Conservation (phyloP, 2,797 vertebrate species). For the Eutrigla gurnardus region DNA sequence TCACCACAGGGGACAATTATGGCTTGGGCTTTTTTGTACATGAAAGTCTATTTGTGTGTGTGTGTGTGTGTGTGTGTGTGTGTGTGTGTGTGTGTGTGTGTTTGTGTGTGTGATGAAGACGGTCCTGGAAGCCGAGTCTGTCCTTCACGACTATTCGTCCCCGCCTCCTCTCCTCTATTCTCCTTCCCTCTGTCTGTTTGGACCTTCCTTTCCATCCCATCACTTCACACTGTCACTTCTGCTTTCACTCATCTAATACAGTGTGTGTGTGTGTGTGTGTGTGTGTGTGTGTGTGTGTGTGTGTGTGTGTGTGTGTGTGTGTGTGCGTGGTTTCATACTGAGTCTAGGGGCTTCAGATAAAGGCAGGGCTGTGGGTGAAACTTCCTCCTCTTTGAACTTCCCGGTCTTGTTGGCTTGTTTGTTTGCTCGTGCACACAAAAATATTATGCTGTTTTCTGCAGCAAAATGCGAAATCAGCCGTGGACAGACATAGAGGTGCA, state of each 20-base stretch:
- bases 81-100: slow-evolving; percentile 54
- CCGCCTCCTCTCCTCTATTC: slow-evolving; percentile 69
- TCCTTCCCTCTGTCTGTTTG: slow-evolving; percentile 74
- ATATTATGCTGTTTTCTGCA: neutral
- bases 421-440: slow-evolving; percentile 22
- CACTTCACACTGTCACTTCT: slow-evolving; percentile 79
- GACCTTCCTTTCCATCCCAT: slow-evolving; percentile 60
- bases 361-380: slow-evolving; percentile 44
- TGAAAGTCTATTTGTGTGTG: slow-evolving; percentile 42
- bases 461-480: neutral
- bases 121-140: slow-evolving; percentile 72
- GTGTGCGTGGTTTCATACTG: slow-evolving; percentile 60
- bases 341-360: slow-evolving; percentile 57
- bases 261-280: slow-evolving; percentile 24
- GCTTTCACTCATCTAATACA: slow-evolving; percentile 69
- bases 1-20: slow-evolving; percentile 81
- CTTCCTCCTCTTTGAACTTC: slow-evolving; percentile 39
- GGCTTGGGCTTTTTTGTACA: slow-evolving; percentile 68
- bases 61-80: slow-evolving; percentile 51
- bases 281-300: slow-evolving; percentile 44
- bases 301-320: slow-evolving; percentile 41
- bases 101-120: slow-evolving; percentile 57
- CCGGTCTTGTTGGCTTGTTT: slow-evolving; percentile 27
- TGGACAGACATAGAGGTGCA: neutral
- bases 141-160: slow-evolving; percentile 72